phyloP scores from a whole-genome alignment of 2,797 vertebrate genomes.

The Rhincodon typus region DNA sequence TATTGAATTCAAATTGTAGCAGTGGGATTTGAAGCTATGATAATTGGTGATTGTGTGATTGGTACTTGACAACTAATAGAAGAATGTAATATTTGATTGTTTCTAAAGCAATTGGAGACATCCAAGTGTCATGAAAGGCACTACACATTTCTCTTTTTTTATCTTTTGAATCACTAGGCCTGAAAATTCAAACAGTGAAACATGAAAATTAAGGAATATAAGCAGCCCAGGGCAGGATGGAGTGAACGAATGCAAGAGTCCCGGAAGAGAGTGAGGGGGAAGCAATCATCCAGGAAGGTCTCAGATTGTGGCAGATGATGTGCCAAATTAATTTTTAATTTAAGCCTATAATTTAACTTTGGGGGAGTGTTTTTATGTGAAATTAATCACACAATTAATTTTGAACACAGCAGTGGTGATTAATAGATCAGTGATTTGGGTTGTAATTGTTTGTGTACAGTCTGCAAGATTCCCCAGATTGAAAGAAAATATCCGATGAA shows the following conservation, averaged over 20 bases:
- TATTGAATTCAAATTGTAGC: too few relatives aligned
- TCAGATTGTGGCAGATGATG: background rate
- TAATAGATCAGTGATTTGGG: background rate
- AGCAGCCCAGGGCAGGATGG: background rate
- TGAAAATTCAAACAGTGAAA: background rate
- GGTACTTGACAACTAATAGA: too few relatives aligned
- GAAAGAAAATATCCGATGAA: background rate
- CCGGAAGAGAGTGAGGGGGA: background rate
- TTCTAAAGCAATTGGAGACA: background rate
- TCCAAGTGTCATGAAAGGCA: background rate
- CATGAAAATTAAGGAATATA: background rate
- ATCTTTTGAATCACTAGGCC: background rate
- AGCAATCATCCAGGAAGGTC: background rate
- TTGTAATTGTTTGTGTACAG: slow-evolving; percentile 16
- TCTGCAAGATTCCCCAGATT: background rate
- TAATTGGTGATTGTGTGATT: too few relatives aligned
- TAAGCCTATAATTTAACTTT: slow-evolving; percentile 15
- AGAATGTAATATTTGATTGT: background rate
- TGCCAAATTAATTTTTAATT: slow-evolving; percentile 19
- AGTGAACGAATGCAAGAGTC: background rate
- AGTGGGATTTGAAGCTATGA: too few relatives aligned
- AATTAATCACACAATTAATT: slow-evolving; percentile 30
- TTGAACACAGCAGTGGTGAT: slow-evolving; percentile 7
- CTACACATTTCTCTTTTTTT: background rate
- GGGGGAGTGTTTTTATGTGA: slow-evolving; percentile 10